phyloP scores from a whole-genome alignment of 1,140 invertebrate species.

The Drosophila neocordata region DNA sequence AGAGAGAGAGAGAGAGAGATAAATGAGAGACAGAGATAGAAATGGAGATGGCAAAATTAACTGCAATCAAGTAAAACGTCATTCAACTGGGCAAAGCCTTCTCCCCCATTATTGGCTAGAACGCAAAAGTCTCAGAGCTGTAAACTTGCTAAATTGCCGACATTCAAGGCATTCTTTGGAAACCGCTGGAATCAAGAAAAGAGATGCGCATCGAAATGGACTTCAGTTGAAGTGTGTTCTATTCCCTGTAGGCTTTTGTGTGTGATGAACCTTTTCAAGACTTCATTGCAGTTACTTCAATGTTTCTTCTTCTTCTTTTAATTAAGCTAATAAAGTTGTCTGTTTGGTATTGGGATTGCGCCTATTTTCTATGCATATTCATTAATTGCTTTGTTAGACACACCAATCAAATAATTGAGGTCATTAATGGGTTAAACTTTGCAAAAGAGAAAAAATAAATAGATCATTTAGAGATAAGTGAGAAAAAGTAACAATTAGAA shows the following conservation, averaged over 20 bases:
- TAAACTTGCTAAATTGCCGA: conserved; percentile 78
- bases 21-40: conserved; percentile 2
- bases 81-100: conserved; percentile 59
- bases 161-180: conserved; percentile 62
- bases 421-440: conserved; percentile 53
- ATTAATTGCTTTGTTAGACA: conserved; percentile 75
- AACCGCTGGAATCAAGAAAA: conserved; percentile 15
- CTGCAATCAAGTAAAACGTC: conserved; percentile 80
- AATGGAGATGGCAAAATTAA: conserved; percentile 59
- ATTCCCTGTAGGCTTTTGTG: conserved; percentile 21
- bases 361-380: conserved; percentile 43
- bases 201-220: conserved; percentile 69
- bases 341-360: conserved; percentile 30
- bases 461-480: not conserved
- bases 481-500: not conserved
- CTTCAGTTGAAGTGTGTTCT: conserved; percentile 20
- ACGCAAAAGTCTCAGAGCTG: conserved; percentile 38
- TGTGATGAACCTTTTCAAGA: conserved; percentile 69
- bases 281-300: conserved; percentile 16
- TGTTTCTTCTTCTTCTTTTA: conserved; percentile 31
- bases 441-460: not conserved
- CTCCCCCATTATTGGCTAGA: conserved; percentile 66
- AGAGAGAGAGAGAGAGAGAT: conserved; percentile 33
- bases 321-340: conserved; percentile 80
- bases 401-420: conserved; percentile 57